These are phyloP conservation scores for Clusia tigrina DNA, from an alignment of 2,888 invertebrate genomes.

Conservation along the genomic window DNA sequence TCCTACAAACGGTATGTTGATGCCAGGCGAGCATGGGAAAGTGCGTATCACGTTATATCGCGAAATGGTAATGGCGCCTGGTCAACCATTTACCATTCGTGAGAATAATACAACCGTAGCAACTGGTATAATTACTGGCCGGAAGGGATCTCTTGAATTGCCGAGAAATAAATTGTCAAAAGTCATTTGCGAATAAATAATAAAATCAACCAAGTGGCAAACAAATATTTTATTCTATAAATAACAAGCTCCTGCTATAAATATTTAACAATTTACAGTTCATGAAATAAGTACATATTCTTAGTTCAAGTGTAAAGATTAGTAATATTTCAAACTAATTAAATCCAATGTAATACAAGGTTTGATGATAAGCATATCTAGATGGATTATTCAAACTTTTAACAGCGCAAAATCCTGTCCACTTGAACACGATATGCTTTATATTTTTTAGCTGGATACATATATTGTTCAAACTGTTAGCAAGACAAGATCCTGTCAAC, in stretches of 20 bases:
- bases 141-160: slow-evolving; percentile 69
- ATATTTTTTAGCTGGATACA: too few species aligned
- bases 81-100: slow-evolving; percentile 85
- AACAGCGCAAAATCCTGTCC: too few species aligned
- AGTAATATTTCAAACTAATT: slow-evolving; percentile 18
- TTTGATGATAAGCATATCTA: too few species aligned
- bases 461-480: too few species aligned
- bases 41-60: slow-evolving; percentile 76
- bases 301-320: slow-evolving; percentile 16
- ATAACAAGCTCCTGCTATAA: too few species aligned
- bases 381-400: too few species aligned
- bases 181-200: slow-evolving; percentile 33
- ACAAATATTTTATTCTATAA: too few species aligned
- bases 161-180: slow-evolving; percentile 64
- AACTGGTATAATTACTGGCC: slow-evolving; percentile 83
- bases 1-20: slow-evolving; percentile 73
- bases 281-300: too few species aligned
- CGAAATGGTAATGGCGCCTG: slow-evolving; percentile 82
- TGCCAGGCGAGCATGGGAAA: slow-evolving; percentile 87
- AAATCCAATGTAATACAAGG: too few species aligned
- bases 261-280: too few species aligned
- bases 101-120: slow-evolving; percentile 85
- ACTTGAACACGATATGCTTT: too few species aligned
- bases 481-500: too few species aligned
- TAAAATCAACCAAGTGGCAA: slow-evolving; percentile 17